Percentiles rank a stretch among this genome's conserved stretches.
Conservation (phyloP, 2,113 vertebrate genomes). For the Nothoprocta pentlandii region DNA sequence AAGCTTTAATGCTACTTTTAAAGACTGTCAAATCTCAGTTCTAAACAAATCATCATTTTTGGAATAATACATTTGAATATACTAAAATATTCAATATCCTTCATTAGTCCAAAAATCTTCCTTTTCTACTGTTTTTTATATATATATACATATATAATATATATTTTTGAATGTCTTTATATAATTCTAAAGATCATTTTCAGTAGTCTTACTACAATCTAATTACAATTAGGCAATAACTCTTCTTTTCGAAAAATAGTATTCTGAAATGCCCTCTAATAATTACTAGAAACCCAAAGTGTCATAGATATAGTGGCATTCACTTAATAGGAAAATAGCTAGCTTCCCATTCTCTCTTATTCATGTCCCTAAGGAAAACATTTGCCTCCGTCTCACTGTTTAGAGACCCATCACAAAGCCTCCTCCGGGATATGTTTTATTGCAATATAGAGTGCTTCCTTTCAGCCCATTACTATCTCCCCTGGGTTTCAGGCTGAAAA, state of each 20-base stretch:
- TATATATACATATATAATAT: too few species aligned
- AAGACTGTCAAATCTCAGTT: not conserved
- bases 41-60: not conserved
- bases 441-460: not conserved
- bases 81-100: not conserved
- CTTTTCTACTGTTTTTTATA: not conserved
- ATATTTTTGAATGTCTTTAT: not conserved
- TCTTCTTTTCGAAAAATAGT: not conserved
- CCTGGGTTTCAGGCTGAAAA: constrained; percentile 18
- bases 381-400: constrained; percentile 19
- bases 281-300: not conserved
- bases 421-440: not conserved
- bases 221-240: not conserved
- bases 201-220: not conserved
- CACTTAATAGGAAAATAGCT: not conserved
- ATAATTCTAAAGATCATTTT: not conserved
- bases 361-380: not conserved
- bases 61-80: not conserved
- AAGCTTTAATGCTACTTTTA: not conserved
- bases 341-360: not conserved
- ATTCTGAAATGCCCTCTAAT: not conserved
- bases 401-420: not conserved
- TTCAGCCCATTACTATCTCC: constrained; percentile 36
- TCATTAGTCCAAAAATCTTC: not conserved
- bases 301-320: not conserved